Percentiles rank a stretch among this genome's conserved stretches.
These are phyloP conservation scores for Diarsia brunnea DNA, from an alignment of 2,888 invertebrate species.

Conservation along the genomic window DNA sequence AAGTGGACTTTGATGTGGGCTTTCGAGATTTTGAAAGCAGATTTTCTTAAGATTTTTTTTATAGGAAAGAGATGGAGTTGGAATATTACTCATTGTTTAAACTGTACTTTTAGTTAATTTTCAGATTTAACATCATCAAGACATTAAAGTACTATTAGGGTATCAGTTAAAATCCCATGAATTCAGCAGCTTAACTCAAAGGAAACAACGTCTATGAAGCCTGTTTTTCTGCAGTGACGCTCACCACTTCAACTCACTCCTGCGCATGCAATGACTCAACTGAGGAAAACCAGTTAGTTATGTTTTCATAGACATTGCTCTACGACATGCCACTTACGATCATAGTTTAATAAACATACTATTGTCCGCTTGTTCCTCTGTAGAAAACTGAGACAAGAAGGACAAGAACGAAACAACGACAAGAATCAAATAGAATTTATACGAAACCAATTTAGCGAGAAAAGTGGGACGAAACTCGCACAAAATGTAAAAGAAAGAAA, in stretches of 20 bases:
- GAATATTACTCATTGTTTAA: not conserved
- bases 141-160: too few relatives aligned
- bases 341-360: conserved; percentile 1
- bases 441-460: conserved; percentile 8
- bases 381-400: not conserved
- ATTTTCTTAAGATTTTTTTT: conserved; percentile 2
- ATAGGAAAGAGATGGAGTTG: not conserved
- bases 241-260: conserved; percentile 3
- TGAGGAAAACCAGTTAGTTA: conserved; percentile 20
- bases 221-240: not conserved
- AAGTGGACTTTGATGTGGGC: conserved; percentile 49
- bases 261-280: conserved; percentile 13
- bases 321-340: not conserved
- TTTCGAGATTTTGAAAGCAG: not conserved
- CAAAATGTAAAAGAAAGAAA: too few relatives aligned
- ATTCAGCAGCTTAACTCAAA: not conserved
- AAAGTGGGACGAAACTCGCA: conserved; percentile 28
- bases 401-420: not conserved
- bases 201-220: not conserved
- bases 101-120: not conserved
- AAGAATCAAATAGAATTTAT: conserved; percentile 16
- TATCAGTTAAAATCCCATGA: not conserved
- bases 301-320: not conserved
- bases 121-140: not conserved
- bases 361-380: not conserved